A percentile compares a stretch with the other conserved stretches of the same genome.
Conservation (phyloP, 1,140 invertebrate species). For the Trachymyrmex cornetzi region DNA sequence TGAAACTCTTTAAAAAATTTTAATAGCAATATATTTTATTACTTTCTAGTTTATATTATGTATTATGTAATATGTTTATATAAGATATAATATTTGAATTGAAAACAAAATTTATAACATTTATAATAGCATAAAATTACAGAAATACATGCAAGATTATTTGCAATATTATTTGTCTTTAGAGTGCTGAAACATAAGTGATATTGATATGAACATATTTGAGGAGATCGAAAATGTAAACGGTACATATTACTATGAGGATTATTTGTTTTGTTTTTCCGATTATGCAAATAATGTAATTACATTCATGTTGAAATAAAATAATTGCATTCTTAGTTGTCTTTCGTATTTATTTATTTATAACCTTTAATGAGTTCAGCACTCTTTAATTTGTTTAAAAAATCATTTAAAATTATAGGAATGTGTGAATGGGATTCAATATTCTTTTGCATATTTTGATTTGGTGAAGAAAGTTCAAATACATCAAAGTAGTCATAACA, state of each 20-base stretch:
- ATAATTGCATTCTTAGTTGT: constrained; percentile 61
- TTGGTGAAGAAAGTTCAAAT: not conserved
- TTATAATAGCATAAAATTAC: constrained; percentile 50
- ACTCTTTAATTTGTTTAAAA: constrained; percentile 61
- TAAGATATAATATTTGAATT: constrained; percentile 36
- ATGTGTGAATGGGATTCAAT: not conserved
- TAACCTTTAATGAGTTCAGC: constrained; percentile 71
- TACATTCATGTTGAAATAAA: constrained; percentile 72
- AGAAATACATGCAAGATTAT: constrained; percentile 35
- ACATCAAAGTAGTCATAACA: constrained; percentile 43
- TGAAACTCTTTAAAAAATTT: constrained; percentile 49
- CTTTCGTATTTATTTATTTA: constrained; percentile 64
- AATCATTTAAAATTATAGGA: constrained; percentile 15
- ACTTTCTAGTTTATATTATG: constrained; percentile 28
- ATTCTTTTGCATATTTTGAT: not conserved
- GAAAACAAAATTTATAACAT: constrained; percentile 41
- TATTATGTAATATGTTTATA: constrained; percentile 14
- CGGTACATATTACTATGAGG: constrained; percentile 42
- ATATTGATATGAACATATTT: constrained; percentile 44
- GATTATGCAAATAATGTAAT: constrained; percentile 61
- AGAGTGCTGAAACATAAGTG: constrained; percentile 76
- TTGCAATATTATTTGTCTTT: constrained; percentile 51
- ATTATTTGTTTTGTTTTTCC: constrained; percentile 60
- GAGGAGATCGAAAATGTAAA: constrained; percentile 15
- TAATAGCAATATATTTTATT: constrained; percentile 48